Evolutionary conservation across 2,888 invertebrate genomes (phyloP), one percentile per base, ranked within the genome.

Genomic region (Drosophila fulvimacula): DNA sequence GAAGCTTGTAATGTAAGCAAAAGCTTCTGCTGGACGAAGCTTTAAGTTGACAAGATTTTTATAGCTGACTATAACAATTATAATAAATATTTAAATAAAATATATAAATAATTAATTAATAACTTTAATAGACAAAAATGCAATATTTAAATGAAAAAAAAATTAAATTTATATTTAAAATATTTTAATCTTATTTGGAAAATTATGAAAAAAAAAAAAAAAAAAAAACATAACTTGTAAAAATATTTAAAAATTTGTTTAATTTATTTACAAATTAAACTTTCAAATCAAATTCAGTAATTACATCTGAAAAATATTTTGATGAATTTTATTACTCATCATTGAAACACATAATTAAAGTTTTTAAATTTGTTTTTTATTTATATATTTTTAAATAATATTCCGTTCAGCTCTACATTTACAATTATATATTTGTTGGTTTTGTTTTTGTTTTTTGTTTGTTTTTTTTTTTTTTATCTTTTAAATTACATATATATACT

Each of bases 321-420:
- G 21, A 6, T 5, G 2, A 0, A 19, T 41, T 42, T 21, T 0
- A 7, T 15, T 19, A 9, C 5, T 30, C 7, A 17, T 13, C 11
- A 59, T 17, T 38, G 2, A 63, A 41, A 67, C 17, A 24, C 41
- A 49, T 7, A 11, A 21, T 49, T 39, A 21, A 17, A 38, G 19
- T 21, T 53, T 52, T 63, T 59, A 17, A 53, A 64, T 74, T 85
- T 86, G 27, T 30, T 86, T 70, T 78, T 85, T 88, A 70, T 86
- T 88, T 75, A 77, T 84, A 83, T 86, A 88, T 88, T 83, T 88
- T 89, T 81, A 79, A 81, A 80, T 81, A 81, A 76, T 88, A 84
- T 77, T 74, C 76, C 81, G 76, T 81, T 88, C 88, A 89, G 81
- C 82, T 88, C 88, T 88, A 88, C 88, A 90, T 89, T 88, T 90